phyloP scores from a whole-genome alignment of 1,140 invertebrate species.

The Lucilia sericata region DNA sequence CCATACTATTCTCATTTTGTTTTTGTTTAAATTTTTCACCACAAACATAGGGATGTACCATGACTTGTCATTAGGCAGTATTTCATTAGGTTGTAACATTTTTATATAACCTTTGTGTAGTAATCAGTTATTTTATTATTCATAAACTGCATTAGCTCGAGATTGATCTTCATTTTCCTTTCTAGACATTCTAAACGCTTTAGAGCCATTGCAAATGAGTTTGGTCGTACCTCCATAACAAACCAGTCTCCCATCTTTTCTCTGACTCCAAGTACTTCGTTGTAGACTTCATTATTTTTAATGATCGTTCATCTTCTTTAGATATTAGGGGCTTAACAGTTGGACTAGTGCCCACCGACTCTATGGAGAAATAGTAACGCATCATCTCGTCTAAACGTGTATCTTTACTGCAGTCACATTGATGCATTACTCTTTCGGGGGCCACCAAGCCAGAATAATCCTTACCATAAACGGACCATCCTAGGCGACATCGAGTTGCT shows the following conservation, averaged over 20 bases:
- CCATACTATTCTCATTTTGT: constrained; percentile 20
- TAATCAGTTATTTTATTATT: constrained; percentile 14
- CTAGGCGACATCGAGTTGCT: neutral
- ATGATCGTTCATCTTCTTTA: constrained; percentile 1
- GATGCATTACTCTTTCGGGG: neutral
- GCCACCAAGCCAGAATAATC: neutral
- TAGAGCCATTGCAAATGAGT: neutral
- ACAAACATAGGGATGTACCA: constrained; percentile 31
- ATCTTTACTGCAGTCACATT: constrained; percentile 12
- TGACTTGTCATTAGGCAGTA: neutral
- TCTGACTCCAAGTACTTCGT: constrained; percentile 23
- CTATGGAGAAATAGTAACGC: constrained; percentile 9
- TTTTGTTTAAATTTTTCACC: constrained; percentile 34
- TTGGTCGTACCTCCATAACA: neutral
- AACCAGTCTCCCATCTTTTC: constrained; percentile 26
- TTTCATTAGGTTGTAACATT: neutral
- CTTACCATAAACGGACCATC: constrained; percentile 14
- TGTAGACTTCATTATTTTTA: constrained; percentile 18
- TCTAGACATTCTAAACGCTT: constrained; percentile 30
- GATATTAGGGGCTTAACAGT: constrained; percentile 4
- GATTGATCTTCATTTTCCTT: neutral
- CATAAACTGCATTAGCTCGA: neutral
- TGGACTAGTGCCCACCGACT: constrained; percentile 10
- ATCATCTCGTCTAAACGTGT: constrained; percentile 2
- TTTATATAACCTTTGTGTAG: constrained; percentile 10